Evolutionary conservation across 1,140 invertebrate species (phyloP), one percentile per base, ranked within the genome.

Genomic region (Pseudomyrmex concolor): DNA sequence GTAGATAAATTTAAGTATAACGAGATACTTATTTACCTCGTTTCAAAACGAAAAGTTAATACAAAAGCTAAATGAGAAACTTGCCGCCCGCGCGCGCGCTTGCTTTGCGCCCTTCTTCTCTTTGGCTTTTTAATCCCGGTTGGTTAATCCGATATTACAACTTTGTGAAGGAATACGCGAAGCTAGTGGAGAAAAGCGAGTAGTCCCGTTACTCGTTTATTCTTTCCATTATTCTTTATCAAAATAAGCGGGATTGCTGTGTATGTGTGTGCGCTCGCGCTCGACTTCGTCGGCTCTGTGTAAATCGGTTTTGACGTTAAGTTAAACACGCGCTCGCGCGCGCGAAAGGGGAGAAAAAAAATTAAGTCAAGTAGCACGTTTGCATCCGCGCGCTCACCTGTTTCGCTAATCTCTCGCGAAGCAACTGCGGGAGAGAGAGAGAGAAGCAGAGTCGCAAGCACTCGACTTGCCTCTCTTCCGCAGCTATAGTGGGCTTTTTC

Each of bases 41-140:
- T 67, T 43, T 19, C 34, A 34, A 67, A 67, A 54, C 51, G 43
- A 15, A 15, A 17, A 55, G 60, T 76, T 76, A 66, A 74, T 64
- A 25, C 59, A 34, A 12, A n/a, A 25, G 12, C 43, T 22, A 45
- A 22, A 17, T 10, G 19, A 34, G 45, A 13, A 64, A 25, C 72
- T 34, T 22, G 57, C 15, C 9, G n/a, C 43, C 10, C 15, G 2
- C 34, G 34, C 34, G 5, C 34, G 0, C 5, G 34, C 34, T 7
- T 0, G 34, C 34, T 34, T 34, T 34, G 34, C 34, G 34, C 34
- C 0, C 4, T 34, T 22, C 15, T 12, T 12, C 9, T 13, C 7
- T 8, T 13, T 15, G 12, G 10, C 15, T 63, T 19, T 43, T 34
- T 76, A 54, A 76, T 45, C 17, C 10, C 25, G 3, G 0, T 19